Percentiles rank a stretch among this genome's conserved stretches.
phyloP scores from a whole-genome alignment of 2,113 vertebrate genomes.

The Notechis scutatus region DNA sequence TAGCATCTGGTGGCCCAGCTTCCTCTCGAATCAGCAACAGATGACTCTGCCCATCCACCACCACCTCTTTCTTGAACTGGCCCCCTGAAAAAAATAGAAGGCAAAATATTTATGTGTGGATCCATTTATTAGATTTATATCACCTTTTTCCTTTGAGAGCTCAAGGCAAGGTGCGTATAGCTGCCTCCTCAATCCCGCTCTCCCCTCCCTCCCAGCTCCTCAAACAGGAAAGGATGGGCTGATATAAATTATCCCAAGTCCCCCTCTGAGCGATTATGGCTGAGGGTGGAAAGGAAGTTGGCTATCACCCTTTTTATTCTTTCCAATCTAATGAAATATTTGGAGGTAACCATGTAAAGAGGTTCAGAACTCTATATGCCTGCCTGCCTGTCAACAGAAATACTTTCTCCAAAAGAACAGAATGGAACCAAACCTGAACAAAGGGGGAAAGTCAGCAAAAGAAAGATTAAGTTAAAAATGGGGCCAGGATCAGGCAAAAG shows the following conservation, averaged over 20 bases:
- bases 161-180: not conserved
- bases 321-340: not conserved
- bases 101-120: not conserved
- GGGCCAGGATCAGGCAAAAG: not conserved
- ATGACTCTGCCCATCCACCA: constrained; percentile 89
- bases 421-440: not conserved
- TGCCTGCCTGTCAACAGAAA: not conserved
- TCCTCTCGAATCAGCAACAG: constrained; percentile 93
- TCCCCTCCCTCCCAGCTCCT: fast-evolving
- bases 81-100: constrained; percentile 71
- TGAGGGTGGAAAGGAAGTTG: not conserved
- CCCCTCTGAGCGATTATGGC: not conserved
- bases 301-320: not conserved
- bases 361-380: not conserved
- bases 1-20: constrained; percentile 79
- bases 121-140: not conserved
- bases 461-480: not conserved
- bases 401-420: not conserved
- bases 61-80: constrained; percentile 91
- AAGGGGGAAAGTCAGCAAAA: not conserved
- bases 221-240: not conserved
- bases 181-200: not conserved
- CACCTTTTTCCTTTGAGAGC: not conserved
- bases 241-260: not conserved
- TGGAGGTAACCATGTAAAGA: not conserved